Evolutionary conservation across 2,888 invertebrate species (phyloP), one percentile per base, ranked within the genome.

Genomic region (Eilema caniola): DNA sequence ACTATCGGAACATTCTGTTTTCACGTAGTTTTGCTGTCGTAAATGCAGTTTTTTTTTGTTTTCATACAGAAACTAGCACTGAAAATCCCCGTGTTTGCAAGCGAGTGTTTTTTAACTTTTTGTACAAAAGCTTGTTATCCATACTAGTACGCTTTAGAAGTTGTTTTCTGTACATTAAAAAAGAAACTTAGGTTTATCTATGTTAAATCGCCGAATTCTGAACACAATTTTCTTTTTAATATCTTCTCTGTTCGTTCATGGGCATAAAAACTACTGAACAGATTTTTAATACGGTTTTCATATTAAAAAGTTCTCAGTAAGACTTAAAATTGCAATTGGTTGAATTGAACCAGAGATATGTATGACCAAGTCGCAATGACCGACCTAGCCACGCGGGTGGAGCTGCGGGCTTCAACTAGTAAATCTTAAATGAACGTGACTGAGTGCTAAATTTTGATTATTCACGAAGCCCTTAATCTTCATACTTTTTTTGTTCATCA

Each of bases 31-130:
- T 41, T 41, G 33, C 23, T 24, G 41, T 20, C 25, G 8, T 25
- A 63, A 24, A 47, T 41, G 37, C 37, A 62, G 37, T 37, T 62
- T 5, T 41, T 10, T n/a, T 31, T 25, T 41, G 3, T 53, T 20
- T 28, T 64, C 47, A 20, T 64, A 47, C 28, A 28, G 63, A 47
- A 64, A 53, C 53, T 64, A 16, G 53, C 28, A 12, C n/a, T 25
- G 47, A 24, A 41, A 16, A 47, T 20, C 20, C 16, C 20, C 7
- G 16, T 7, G 11, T 47, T 47, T 47, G 47, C 47, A 7, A 3
- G 47, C 47, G 47, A 20, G 47, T 20, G 16, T 41, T 41, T 41
- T 41, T 41, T 41, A 12, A 16, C 2, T 16, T 0, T 20, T 20
- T 47, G 20, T 47, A 47, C 7, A 16, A 47, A 47, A 47, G 47